Conservation (phyloP, 2,888 invertebrate genomes). For the Arctia plantaginis region DNA sequence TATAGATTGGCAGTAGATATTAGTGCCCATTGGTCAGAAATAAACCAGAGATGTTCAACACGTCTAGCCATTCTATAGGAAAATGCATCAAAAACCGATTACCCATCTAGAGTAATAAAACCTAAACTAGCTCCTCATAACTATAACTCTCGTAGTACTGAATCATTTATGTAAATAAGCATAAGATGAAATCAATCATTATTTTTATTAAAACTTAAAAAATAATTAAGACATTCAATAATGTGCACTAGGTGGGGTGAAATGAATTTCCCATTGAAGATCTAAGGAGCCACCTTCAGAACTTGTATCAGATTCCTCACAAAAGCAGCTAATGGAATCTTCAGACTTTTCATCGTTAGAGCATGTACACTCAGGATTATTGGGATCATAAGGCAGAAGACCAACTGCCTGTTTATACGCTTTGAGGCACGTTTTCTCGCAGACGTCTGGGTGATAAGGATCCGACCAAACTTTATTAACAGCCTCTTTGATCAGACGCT, state of each 20-base stretch:
- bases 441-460: constrained; percentile 66
- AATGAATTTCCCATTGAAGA: constrained; percentile 79
- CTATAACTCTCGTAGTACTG: not conserved
- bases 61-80: not conserved
- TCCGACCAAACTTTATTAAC: constrained; percentile 63
- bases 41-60: too few relatives aligned
- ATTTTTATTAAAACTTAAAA: constrained; percentile 1
- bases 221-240: constrained; percentile 8
- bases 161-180: not conserved
- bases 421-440: constrained; percentile 66
- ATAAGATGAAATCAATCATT: not conserved
- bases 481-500: constrained; percentile 57
- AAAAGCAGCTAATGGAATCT: constrained; percentile 54
- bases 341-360: constrained; percentile 43
- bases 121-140: not conserved
- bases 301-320: constrained; percentile 56
- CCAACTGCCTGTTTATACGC: constrained; percentile 69
- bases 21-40: too few relatives aligned
- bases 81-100: not conserved
- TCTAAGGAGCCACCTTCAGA: constrained; percentile 72
- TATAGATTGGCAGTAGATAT: too few relatives aligned
- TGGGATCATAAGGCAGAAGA: constrained; percentile 49
- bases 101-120: not conserved
- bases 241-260: constrained; percentile 67
- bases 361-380: constrained; percentile 54